Conservation (phyloP, 2,113 vertebrate species). For the Podiceps cristatus region DNA sequence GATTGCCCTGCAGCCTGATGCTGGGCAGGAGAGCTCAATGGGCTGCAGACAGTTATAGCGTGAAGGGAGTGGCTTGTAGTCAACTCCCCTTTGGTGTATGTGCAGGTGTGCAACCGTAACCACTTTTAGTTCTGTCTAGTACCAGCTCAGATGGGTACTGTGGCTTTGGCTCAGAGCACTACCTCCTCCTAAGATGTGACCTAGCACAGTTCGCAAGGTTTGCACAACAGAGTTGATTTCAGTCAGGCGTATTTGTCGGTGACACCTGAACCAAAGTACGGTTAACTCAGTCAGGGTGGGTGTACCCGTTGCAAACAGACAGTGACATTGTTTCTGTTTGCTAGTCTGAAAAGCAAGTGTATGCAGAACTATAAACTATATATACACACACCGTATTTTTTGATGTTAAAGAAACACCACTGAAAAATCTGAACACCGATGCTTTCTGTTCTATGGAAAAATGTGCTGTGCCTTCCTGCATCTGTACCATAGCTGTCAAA, state of each 20-base stretch:
- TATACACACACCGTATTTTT: accelerated
- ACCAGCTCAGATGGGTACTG: neutral
- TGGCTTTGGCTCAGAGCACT: neutral
- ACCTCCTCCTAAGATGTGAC: neutral
- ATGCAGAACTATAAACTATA: neutral
- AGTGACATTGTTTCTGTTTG: neutral
- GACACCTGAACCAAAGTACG: neutral
- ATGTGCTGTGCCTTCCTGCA: neutral
- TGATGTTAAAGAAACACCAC: neutral
- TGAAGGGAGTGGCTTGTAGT: too few relatives aligned
- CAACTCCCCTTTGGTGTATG: neutral
- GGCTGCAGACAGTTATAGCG: neutral
- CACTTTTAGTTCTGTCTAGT: neutral
- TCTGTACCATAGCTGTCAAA: neutral
- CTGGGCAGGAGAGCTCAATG: neutral
- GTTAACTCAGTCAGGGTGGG: accelerated
- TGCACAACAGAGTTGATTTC: neutral
- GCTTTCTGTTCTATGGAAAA: neutral
- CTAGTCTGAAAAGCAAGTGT: neutral
- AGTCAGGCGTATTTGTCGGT: neutral
- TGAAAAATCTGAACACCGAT: neutral
- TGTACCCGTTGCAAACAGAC: neutral
- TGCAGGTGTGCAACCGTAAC: neutral
- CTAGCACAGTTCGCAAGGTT: neutral
- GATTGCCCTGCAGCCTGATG: accelerated